Percentiles rank a stretch among this genome's conserved stretches.
Evolutionary conservation across 2,888 invertebrate species (phyloP).

Genomic region (Altica lythri): DNA sequence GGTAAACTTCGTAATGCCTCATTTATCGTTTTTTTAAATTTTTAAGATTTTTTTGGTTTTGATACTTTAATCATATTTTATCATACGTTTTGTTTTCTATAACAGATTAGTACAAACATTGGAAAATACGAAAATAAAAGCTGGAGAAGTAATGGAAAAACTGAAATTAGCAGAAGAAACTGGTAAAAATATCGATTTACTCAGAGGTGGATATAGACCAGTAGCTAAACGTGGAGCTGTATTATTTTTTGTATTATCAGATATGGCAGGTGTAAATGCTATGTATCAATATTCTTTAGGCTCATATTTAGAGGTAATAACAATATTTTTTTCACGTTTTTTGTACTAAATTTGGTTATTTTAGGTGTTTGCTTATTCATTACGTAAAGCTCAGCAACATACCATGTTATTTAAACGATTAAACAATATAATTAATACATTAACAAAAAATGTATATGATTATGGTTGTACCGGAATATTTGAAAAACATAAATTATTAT

Average conservation of each 20-base stretch:
- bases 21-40: too few species aligned
- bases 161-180: conserved; percentile 77
- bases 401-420: conserved; percentile 75
- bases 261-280: conserved; percentile 84
- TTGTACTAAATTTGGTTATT: neutral
- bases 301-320: conserved; percentile 73
- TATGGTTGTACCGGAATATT: conserved; percentile 93
- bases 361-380: conserved; percentile 73
- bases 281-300: conserved; percentile 94
- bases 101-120: conserved; percentile 60
- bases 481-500: conserved; percentile 87
- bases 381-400: conserved; percentile 83
- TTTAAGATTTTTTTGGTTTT: too few species aligned
- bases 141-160: conserved; percentile 80
- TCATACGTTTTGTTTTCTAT: too few species aligned
- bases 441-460: conserved; percentile 87
- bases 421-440: conserved; percentile 78
- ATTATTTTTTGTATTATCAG: conserved; percentile 86
- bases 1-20: too few species aligned
- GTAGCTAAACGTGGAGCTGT: conserved; percentile 87
- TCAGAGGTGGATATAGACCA: conserved; percentile 83
- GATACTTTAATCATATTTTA: too few species aligned
- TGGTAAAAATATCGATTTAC: conserved; percentile 77
- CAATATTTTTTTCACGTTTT: neutral
- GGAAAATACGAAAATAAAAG: conserved; percentile 88